Evolutionary conservation across 2,797 vertebrate genomes (phyloP).

Genomic region (Helicolenus hilgendorfi): DNA sequence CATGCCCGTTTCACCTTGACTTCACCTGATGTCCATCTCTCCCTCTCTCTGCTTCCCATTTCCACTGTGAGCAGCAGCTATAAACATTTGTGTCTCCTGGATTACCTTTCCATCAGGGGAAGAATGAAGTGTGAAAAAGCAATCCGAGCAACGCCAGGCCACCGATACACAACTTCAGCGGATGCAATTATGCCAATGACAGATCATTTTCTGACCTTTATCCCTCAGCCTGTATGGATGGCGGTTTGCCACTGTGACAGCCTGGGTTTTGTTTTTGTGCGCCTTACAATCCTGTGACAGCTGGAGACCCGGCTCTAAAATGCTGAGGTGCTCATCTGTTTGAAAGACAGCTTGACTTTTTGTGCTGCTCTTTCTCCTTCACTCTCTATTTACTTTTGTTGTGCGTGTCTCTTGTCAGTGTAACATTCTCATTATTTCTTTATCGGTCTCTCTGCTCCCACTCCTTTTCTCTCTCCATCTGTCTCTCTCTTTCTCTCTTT

Average conservation of each 20-base stretch:
- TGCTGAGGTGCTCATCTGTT: constrained; percentile 61
- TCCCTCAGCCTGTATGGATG: constrained; percentile 69
- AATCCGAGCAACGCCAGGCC: constrained; percentile 80
- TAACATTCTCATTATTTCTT: constrained; percentile 60
- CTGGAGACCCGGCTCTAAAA: constrained; percentile 50
- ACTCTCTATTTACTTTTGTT: constrained; percentile 42
- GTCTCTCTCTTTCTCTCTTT: constrained; percentile 12
- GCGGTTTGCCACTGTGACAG: constrained; percentile 56
- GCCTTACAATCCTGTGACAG: constrained; percentile 53
- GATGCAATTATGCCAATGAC: constrained; percentile 90
- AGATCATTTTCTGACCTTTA: constrained; percentile 87
- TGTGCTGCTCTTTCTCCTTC: constrained; percentile 39
- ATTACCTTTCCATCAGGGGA: constrained; percentile 87
- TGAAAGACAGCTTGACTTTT: constrained; percentile 75
- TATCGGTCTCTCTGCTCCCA: constrained; percentile 14
- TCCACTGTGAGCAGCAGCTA: constrained; percentile 42
- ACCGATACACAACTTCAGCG: constrained; percentile 75
- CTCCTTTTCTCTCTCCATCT: constrained; percentile 14
- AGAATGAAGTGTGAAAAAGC: constrained; percentile 89
- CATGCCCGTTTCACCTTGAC: constrained; percentile 10
- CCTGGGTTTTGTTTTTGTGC: constrained; percentile 75
- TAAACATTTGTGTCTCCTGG: constrained; percentile 81
- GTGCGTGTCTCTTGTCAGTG: constrained; percentile 38
- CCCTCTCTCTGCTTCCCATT: constrained; percentile 38
- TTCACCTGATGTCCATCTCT: constrained; percentile 22